Evolutionary conservation across 2,888 invertebrate species (phyloP).

Genomic region (Oxycera nigricornis): DNA sequence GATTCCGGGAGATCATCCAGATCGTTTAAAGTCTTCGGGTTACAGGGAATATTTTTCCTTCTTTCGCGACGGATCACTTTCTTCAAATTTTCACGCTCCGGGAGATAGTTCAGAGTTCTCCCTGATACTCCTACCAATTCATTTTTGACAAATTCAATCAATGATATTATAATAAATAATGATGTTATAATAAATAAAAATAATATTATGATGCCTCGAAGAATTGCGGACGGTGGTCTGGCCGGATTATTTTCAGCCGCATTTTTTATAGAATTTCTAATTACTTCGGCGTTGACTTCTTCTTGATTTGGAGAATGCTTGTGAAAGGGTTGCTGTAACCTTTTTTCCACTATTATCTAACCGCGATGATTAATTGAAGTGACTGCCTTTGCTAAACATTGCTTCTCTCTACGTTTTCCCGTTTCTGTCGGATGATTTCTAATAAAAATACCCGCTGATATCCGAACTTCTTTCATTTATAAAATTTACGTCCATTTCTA

Average conservation of each 20-base stretch:
- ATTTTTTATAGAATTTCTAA: neutral
- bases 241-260: neutral
- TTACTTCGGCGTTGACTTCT: neutral
- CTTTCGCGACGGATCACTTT: too few relatives aligned
- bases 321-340: neutral
- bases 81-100: too few relatives aligned
- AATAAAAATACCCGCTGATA: neutral
- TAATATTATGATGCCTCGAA: too few relatives aligned
- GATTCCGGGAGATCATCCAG: too few relatives aligned
- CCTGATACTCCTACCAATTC: too few relatives aligned
- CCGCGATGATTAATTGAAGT: neutral
- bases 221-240: too few relatives aligned
- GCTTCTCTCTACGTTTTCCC: neutral
- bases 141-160: too few relatives aligned
- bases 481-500: neutral
- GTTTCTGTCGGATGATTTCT: neutral
- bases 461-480: neutral
- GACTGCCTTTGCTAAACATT: neutral
- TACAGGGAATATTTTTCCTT: neutral
- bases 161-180: too few relatives aligned
- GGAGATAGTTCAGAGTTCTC: too few relatives aligned
- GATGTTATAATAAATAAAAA: too few relatives aligned
- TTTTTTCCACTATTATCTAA: neutral
- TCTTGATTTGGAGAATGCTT: neutral
- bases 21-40: too few relatives aligned